Evolutionary conservation across 2,888 invertebrate genomes (phyloP).

Genomic region (Tachina fera): DNA sequence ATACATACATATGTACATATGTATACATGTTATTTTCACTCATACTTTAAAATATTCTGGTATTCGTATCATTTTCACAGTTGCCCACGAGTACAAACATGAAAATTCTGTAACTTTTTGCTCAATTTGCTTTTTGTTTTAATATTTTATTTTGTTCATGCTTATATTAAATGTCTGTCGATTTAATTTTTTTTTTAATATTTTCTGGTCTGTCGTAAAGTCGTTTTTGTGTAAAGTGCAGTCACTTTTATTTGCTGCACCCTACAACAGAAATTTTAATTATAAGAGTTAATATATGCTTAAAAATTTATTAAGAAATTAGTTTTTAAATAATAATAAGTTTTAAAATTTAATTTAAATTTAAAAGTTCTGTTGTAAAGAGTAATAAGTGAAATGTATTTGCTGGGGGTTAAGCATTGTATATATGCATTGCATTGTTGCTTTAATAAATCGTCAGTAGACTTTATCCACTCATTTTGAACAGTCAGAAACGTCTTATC

Average conservation of each 20-base stretch:
- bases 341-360: too few species aligned
- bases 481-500: too few species aligned
- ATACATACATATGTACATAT: neutral
- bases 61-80: conserved; percentile 20
- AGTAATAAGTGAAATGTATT: too few species aligned
- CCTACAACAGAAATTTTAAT: neutral
- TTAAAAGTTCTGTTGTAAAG: too few species aligned
- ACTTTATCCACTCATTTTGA: too few species aligned
- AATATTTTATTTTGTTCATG: conserved; percentile 14
- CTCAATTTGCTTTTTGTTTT: conserved; percentile 25
- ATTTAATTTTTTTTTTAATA: conserved; percentile 24
- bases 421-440: too few species aligned
- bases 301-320: too few species aligned
- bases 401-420: too few species aligned
- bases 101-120: conserved; percentile 48
- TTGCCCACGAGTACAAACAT: conserved; percentile 47
- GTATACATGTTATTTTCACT: conserved; percentile 16
- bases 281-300: neutral
- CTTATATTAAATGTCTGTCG: conserved; percentile 57
- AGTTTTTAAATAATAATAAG: too few species aligned
- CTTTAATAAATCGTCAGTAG: too few species aligned
- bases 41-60: conserved; percentile 21
- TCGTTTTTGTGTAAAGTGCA: conserved; percentile 31
- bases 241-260: neutral
- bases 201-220: conserved; percentile 33